Conservation (phyloP, 2,797 vertebrate genomes). For the Semotilus atromaculatus region DNA sequence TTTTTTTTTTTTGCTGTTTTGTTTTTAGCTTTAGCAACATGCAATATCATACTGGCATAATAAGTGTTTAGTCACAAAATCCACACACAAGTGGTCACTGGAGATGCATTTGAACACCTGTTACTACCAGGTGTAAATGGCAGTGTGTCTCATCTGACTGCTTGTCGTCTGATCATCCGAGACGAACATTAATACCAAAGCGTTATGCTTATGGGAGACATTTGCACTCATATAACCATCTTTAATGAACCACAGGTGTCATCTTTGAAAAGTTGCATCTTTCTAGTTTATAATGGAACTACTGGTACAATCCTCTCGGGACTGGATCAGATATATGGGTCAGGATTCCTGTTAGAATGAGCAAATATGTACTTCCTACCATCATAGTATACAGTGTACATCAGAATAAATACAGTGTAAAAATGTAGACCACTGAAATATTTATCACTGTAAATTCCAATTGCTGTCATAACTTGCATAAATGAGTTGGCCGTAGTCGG, state of each 20-base stretch:
- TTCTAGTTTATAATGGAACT: neutral
- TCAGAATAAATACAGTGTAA: slow-evolving; percentile 26
- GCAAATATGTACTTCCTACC: slow-evolving; percentile 4
- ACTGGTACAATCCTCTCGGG: neutral
- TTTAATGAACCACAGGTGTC: slow-evolving; percentile 31
- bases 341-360: slow-evolving; percentile 14
- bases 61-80: neutral
- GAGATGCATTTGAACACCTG: neutral
- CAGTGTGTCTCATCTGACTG: neutral
- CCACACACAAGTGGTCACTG: neutral
- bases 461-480: no score
- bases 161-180: slow-evolving; percentile 12
- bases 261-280: neutral
- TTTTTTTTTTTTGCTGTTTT: neutral
- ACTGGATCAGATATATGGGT: neutral
- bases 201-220: neutral
- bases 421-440: slow-evolving; percentile 18
- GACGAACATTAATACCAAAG: neutral
- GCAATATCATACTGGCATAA: neutral
- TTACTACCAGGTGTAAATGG: slow-evolving; percentile 15
- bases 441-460: neutral
- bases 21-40: neutral
- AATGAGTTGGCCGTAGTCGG: no score
- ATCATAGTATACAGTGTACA: no score
- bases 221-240: slow-evolving; percentile 20